Evolutionary conservation across 2,113 vertebrate species (phyloP).

Genomic region (Rhipidura dahli): DNA sequence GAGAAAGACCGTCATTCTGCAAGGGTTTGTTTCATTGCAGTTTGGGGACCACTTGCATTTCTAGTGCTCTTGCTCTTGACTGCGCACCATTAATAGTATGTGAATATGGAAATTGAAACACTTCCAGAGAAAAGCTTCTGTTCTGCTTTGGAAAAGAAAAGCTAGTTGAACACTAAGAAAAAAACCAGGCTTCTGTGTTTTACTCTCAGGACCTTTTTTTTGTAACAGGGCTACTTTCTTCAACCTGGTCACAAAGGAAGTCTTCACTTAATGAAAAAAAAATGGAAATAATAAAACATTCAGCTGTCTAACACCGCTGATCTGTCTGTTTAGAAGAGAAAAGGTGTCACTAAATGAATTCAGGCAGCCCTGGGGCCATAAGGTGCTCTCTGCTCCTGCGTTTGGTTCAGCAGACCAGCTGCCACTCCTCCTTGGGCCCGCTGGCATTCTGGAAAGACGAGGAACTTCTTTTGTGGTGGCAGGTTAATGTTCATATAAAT

Average conservation of each 20-base stretch:
- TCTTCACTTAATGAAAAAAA: conserved; percentile 11
- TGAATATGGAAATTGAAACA: conserved; percentile 60
- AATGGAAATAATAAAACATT: neutral
- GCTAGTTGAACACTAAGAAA: conserved; percentile 70
- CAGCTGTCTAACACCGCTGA: conserved; percentile 47
- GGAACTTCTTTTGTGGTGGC: conserved; percentile 20
- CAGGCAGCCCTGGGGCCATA: neutral
- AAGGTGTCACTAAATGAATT: neutral
- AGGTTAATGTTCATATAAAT: conserved; percentile 58
- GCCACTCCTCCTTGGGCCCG: neutral
- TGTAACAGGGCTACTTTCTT: conserved; percentile 76
- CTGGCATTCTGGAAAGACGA: neutral
- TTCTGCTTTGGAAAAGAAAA: conserved; percentile 55
- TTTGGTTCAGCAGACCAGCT: conserved; percentile 28
- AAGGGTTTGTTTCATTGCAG: conserved; percentile 31
- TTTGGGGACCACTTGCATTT: conserved; percentile 49
- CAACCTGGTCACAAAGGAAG: conserved; percentile 67
- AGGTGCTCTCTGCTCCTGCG: neutral
- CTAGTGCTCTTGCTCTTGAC: conserved; percentile 38
- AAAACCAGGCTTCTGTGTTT: conserved; percentile 68
- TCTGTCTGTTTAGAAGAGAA: conserved; percentile 11
- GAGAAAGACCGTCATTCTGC: neutral
- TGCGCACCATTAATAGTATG: conserved; percentile 46
- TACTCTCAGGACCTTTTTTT: conserved; percentile 80
- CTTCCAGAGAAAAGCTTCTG: conserved; percentile 25